Evolutionary conservation across 2,888 invertebrate species (phyloP).

Genomic region (Hyppa rectilinea): DNA sequence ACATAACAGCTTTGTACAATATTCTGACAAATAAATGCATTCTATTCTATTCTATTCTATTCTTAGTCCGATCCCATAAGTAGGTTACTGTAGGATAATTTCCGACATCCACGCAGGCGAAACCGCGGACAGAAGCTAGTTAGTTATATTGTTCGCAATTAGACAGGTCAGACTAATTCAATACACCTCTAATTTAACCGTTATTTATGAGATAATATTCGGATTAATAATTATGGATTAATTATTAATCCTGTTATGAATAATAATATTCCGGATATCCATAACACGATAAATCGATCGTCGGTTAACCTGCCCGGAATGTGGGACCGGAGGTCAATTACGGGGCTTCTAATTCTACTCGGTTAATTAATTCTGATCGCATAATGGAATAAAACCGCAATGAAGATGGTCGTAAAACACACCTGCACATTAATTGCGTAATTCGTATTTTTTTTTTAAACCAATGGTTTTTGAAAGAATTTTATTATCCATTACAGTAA

Average conservation of each 20-base stretch:
- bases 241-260: too few relatives aligned
- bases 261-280: too few relatives aligned
- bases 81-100: too few relatives aligned
- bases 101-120: too few relatives aligned
- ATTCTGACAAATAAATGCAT: too few relatives aligned
- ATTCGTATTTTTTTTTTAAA: neutral
- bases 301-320: slow-evolving; percentile 31
- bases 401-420: slow-evolving; percentile 25
- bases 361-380: slow-evolving; percentile 52
- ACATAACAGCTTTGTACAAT: too few relatives aligned
- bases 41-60: too few relatives aligned
- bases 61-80: too few relatives aligned
- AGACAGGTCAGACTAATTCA: slow-evolving; percentile 11
- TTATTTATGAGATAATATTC: slow-evolving; percentile 30
- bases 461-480: neutral
- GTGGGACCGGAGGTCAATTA: slow-evolving; percentile 16
- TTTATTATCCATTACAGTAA: neutral
- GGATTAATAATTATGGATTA: too few relatives aligned
- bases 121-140: too few relatives aligned
- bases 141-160: neutral
- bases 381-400: slow-evolving; percentile 41
- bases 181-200: slow-evolving; percentile 11
- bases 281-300: slow-evolving; percentile 40
- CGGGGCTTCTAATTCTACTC: slow-evolving; percentile 26
- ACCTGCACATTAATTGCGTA: neutral